A percentile compares a stretch with the other conserved stretches of the same genome.
These are phyloP conservation scores for Ferrisia virgata DNA, from an alignment of 2,888 invertebrate species.

Conservation along the genomic window DNA sequence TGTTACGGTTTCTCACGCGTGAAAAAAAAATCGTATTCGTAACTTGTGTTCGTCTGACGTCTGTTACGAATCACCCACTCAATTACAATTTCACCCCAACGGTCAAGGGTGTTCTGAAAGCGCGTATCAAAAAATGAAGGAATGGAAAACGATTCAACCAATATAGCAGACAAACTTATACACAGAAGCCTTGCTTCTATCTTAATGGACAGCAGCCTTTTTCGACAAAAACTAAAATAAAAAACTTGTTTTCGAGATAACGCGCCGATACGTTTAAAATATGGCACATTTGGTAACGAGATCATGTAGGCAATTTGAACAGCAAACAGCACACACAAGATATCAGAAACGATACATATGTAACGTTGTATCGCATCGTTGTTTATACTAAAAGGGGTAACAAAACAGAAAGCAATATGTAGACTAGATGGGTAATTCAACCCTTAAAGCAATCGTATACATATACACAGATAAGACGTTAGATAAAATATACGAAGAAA, in stretches of 20 bases:
- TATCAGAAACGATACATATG: slow-evolving; percentile 42
- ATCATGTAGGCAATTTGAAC: slow-evolving; percentile 44
- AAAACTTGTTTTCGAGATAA: slow-evolving; percentile 29
- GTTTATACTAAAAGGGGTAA: slow-evolving; percentile 33
- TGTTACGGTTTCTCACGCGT: neutral
- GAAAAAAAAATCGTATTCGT: neutral
- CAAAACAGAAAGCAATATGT: slow-evolving; percentile 40
- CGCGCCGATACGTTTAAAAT: slow-evolving; percentile 41
- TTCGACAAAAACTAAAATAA: slow-evolving; percentile 7
- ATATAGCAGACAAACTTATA: neutral
- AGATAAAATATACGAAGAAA: slow-evolving; percentile 33
- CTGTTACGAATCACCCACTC: neutral
- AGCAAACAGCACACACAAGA: slow-evolving; percentile 17
- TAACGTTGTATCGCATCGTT: slow-evolving; percentile 38
- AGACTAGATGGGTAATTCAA: slow-evolving; percentile 45
- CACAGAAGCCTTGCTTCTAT: neutral
- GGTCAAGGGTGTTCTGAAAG: neutral
- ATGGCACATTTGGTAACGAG: slow-evolving; percentile 39
- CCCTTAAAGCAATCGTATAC: slow-evolving; percentile 45
- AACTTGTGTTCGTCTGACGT: neutral
- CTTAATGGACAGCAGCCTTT: neutral
- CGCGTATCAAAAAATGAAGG: neutral
- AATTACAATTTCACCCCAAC: neutral
- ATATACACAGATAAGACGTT: slow-evolving; percentile 44
- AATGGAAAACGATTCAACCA: neutral